Evolutionary conservation across 2,888 invertebrate genomes (phyloP), one percentile per base, ranked within the genome.

Genomic region (Trachelus troglodyta): DNA sequence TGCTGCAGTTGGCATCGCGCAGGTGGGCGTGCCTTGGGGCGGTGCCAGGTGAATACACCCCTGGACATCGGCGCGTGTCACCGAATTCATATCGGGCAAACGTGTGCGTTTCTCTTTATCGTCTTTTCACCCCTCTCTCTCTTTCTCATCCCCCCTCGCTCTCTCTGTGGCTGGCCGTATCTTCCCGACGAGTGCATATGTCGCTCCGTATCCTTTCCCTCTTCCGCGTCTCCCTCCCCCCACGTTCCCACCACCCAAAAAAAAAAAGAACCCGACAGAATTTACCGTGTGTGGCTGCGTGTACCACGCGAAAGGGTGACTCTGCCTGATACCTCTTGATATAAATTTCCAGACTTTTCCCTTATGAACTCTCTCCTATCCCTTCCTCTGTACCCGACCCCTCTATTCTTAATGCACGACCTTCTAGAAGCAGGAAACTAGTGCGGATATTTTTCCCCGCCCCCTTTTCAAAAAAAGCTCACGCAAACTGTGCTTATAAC

Each of bases 1-100:
- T 85, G 81, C 90, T 86, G 82, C 76, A 77, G 82, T 81, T 81
- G 83, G 86, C 86, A 88, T 88, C 86, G 89, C 89, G 88, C 90
- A 89, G 90, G 90, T 91, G 88, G 91, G 91, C 91, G 91, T 91
- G 90, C 88, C 91, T 87, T 88, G 87, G 91, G 91, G 91, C 90
- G 91, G 90, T 82, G 88, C 90, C 90, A 90, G 90, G 90, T 90
- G 88, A 88, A 85, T 87, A 85, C 84, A 88, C 87, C 88, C 85
- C 88, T 89, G 89, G 56, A 88, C 88, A 89, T 86, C 85, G 77
- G 69, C 80, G 86, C 85, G 85, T 88, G 85, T 84, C 87, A 79
- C 82, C 83, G 79, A 84, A 88, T 85, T 83, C 77, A 81, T 81
- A 83, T 84, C 79, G 79, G 79, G 71, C 74, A 78, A 80, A 56